Evolutionary conservation across 1,140 invertebrate genomes (phyloP), one percentile per base, ranked within the genome.

Genomic region (Augochlora pura): DNA sequence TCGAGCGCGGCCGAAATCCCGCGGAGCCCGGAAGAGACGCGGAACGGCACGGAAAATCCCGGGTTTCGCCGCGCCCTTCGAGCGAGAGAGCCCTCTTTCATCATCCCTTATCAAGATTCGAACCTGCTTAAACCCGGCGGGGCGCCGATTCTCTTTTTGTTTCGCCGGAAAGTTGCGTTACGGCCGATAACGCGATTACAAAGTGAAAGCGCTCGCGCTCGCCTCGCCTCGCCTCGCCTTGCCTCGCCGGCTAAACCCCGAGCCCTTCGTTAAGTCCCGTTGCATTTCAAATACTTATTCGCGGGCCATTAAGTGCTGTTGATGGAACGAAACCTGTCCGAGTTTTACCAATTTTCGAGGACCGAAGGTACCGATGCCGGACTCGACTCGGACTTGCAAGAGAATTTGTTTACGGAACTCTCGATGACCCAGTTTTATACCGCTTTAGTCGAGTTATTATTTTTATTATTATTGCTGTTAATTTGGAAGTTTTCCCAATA

Each of bases 241-340:
- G n/a, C 25, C 59, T 27, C 25, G 27, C 63, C 59, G 42, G 9
- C 32, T 42, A 42, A 27, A 64, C 23, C 9, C 9, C 23, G 49
- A 21, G 70, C 60, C 23, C 39, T 72, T 46, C 70, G 38, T 72
- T 73, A 73, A 63, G 21, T 64, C 21, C 21, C 10, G 38, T n/a
- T 25, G 38, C 39, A 27, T 27, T 46, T 64, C 60, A 9, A 12
- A 73, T 54, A 32, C 25, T 73, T 73, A 73, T 32, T 73, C 38
- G 25, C 71, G 60, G 12, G 23, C 42, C 59, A 73, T 64, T 64
- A 73, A 38, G 38, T 27, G 7, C 14, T 16, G 57, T 21, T 46
- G 42, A 27, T 16, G 10, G 70, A 32, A 18, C 42, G n/a, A 46
- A 72, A 27, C 25, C 25, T 62, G 27, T 14, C 39, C 25, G 16